Base-by-base conservation (phyloP, 1,140 invertebrate genomes). In the Drosophila sulfurigaster region DNA sequence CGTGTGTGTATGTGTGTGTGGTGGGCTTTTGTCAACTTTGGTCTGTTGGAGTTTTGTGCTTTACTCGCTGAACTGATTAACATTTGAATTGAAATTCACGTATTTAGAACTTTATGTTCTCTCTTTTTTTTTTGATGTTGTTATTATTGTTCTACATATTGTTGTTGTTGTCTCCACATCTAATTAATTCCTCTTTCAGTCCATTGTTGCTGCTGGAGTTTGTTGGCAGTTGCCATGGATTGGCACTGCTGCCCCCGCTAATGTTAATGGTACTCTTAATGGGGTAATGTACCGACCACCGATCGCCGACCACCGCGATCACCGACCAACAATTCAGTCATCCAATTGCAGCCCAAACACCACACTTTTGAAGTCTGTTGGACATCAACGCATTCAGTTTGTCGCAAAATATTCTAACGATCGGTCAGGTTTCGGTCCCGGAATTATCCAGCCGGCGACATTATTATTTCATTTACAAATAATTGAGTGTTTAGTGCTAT, bases 401-500 rank as follows among this genome's bases (percentile, higher is more conserved):
- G 78, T 86, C 91, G 91, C 87, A 76, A 91, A 74, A 71, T 78
- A 82, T 91, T 88, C 91, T 88, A 92, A 91, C 91, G 91, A 91
- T 92, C 91, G 81, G 91, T 91, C 78, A 78, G 72, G 82, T 88
- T 78, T 56, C 32, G 51, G 66, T 49, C 74, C 70, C 68, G 59
- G 45, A 62, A 25, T 69, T 70, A 68, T 52, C 28, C 38, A 28
- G 8, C 28, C 56, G 64, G 11, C 43, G n/a, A 28, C 6, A 58
- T n/a, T 16, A 51, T 38, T 32, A 65, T 38, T 30, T 30, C 11
- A 71, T 57, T 35, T 56, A n/a, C 28, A 15, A 51, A 35, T 43
- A 46, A 68, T 74, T 68, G 41, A 74, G 64, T 74, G 72, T 11
- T 75, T 57, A 75, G 58, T 75, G 66, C 16, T 62, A 7, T 32